Conservation (phyloP, 2,113 vertebrate genomes). For the Podilymbus podiceps region DNA sequence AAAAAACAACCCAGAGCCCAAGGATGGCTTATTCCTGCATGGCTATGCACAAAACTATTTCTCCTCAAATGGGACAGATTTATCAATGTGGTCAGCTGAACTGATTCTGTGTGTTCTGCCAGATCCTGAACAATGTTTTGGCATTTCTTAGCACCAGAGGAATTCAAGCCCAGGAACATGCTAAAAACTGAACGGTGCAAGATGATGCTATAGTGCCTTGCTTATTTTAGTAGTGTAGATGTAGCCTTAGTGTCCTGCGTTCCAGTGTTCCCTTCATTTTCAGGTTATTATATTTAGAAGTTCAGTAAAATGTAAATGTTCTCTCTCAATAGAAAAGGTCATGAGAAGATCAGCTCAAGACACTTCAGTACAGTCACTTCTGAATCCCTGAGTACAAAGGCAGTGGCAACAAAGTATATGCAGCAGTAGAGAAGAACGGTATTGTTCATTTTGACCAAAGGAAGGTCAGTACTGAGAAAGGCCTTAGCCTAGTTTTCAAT, state of each 20-base stretch:
- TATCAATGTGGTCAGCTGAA: background rate
- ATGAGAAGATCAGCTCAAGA: background rate
- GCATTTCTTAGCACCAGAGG: background rate
- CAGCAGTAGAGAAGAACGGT: background rate
- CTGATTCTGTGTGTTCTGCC: background rate
- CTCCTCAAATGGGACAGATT: background rate
- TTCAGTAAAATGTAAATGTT: background rate
- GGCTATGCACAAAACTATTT: background rate
- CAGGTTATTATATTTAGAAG: background rate
- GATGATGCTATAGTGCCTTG: background rate
- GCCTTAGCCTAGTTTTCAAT: background rate
- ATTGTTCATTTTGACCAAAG: background rate
- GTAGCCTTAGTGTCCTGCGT: background rate
- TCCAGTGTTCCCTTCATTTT: background rate
- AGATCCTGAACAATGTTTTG: background rate
- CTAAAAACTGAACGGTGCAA: background rate
- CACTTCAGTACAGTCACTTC: background rate
- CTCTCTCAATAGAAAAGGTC: background rate
- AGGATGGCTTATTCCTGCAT: background rate
- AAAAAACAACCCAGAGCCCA: background rate
- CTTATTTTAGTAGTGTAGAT: background rate
- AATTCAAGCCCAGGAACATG: background rate
- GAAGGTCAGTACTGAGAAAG: background rate
- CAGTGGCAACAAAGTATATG: background rate
- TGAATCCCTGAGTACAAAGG: background rate